Conservation (phyloP, 2,113 vertebrate genomes). For the Asarcornis scutulata region DNA sequence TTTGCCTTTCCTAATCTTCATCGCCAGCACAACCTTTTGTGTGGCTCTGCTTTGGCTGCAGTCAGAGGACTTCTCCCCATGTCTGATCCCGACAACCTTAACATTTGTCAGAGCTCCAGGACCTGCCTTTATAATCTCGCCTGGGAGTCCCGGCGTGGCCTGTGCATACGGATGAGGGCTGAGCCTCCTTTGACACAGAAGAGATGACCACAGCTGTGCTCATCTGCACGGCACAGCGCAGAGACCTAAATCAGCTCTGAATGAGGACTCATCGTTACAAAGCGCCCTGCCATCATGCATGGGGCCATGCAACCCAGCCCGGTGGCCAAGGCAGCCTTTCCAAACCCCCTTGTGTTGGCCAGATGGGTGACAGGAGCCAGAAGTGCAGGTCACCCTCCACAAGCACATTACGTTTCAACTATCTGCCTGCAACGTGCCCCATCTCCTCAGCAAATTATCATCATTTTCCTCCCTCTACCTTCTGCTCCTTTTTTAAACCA, state of each 20-base stretch:
- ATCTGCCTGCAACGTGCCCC: not conserved
- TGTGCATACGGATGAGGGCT: not conserved
- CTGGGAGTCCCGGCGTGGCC: not conserved
- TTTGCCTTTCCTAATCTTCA: slow-evolving; percentile 20
- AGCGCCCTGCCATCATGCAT: not conserved
- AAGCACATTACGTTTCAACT: not conserved
- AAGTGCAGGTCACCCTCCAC: not conserved
- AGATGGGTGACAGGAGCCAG: not conserved
- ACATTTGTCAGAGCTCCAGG: slow-evolving; percentile 18
- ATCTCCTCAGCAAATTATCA: not conserved
- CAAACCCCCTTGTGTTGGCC: not conserved
- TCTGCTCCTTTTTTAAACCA: not conserved
- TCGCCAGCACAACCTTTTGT: not conserved
- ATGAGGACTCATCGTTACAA: not conserved
- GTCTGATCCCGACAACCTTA: not conserved
- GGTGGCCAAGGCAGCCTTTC: not conserved
- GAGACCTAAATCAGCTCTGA: not conserved
- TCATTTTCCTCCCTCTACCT: not conserved
- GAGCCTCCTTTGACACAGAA: not conserved
- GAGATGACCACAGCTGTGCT: not conserved
- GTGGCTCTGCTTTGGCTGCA: not conserved
- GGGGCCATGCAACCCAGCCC: not conserved
- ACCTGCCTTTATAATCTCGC: slow-evolving; percentile 4
- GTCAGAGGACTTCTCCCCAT: not conserved
- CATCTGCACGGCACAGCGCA: not conserved